Evolutionary conservation across 2,113 vertebrate genomes (phyloP), one percentile per base, ranked within the genome.

Genomic region (Dryoscopus gambensis): DNA sequence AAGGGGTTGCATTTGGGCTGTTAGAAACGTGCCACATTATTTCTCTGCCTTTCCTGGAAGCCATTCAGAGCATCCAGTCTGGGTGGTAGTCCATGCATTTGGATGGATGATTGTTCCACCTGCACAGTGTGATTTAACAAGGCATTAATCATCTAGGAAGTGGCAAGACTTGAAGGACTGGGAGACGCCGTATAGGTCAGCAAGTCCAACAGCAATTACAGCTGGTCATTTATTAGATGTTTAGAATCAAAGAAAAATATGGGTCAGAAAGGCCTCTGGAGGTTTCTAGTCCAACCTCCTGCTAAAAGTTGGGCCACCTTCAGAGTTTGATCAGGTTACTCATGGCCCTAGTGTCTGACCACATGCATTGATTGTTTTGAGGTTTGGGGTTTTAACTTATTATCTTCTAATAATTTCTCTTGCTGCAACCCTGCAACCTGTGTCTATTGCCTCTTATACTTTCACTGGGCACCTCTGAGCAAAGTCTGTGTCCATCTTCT

Each of bases 71-170:
- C 37, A 59, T 24, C n/a, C 55, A 19, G 49, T 49, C 89, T 1
- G 23, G 16, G 27, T 85, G 44, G 18, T 15, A 84, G 55, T 40
- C 35, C 28, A 6, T 65, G 50, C 37, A 40, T 56, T 83, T 53
- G 63, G 75, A 87, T n/a, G 64, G 33, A 52, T 60, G 15, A 64
- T 39, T 86, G 81, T 76, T 94, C 70, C 57, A 79, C 62, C 57
- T 76, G 39, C 46, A 65, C 7, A 70, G 71, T 60, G 35, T 88
- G 64, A 93, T 64, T 60, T 86, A 91, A 55, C 52, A 88, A 67
- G n/a, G 55, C 60, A 86, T 88, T 93, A 90, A 90, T 96, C 79
- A 90, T 78, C 85, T n/a, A 52, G 75, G 52, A 86, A 84, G 85
- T 1, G 2, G 57, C 37, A 74, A 91, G 87, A 75, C 83, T 84